These are phyloP conservation scores for Hemitrygon akajei DNA, from an alignment of 2,797 vertebrate species.

Conservation along the genomic window DNA sequence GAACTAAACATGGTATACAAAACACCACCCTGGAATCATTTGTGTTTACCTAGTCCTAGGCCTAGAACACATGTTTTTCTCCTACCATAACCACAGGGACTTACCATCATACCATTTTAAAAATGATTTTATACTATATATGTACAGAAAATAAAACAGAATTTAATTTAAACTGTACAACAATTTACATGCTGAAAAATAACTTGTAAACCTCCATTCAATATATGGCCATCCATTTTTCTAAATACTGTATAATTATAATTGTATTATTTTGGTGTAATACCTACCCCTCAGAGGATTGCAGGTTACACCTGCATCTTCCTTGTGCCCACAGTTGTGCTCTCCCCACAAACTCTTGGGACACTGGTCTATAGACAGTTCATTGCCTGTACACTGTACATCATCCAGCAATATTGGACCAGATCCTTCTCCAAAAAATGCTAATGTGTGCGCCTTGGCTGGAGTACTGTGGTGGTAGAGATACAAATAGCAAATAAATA, in stretches of 20 bases:
- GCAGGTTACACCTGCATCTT: constrained; percentile 91
- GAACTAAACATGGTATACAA: not conserved
- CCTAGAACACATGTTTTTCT: not conserved
- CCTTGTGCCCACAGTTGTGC: constrained; percentile 86
- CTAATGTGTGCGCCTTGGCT: constrained; percentile 76
- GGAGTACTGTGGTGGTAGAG: constrained; percentile 61
- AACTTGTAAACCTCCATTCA: not conserved
- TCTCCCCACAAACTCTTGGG: constrained; percentile 78
- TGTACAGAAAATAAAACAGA: not conserved
- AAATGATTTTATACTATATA: not conserved
- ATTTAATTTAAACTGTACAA: not conserved
- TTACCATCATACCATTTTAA: not conserved
- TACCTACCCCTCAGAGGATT: constrained; percentile 71
- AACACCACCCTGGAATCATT: not conserved
- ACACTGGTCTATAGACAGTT: constrained; percentile 88
- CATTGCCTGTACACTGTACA: constrained; percentile 86
- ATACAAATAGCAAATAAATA: not conserved
- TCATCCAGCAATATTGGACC: constrained; percentile 81
- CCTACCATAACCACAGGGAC: not conserved
- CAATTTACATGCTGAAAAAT: not conserved
- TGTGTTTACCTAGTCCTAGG: not conserved
- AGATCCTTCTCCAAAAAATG: constrained; percentile 78
- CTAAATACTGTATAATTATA: not conserved
- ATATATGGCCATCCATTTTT: not conserved
- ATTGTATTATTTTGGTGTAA: not conserved